These are phyloP conservation scores for Tiliacea citrago DNA, from an alignment of 2,888 invertebrate genomes.

Conservation along the genomic window DNA sequence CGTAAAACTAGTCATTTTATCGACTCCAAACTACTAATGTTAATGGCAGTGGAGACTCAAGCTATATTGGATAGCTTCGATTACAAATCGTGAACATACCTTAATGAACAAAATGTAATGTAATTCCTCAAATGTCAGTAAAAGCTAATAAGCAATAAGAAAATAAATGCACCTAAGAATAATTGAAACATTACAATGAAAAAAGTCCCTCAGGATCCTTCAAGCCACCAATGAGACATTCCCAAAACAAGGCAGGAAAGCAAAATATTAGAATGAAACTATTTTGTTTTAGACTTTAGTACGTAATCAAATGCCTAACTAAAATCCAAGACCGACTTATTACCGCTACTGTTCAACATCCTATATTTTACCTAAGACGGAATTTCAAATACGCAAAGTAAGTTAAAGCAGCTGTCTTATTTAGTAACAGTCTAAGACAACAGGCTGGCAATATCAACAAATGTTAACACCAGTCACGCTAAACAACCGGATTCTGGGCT, in stretches of 20 bases:
- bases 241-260: background rate
- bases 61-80: background rate
- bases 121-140: background rate
- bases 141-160: background rate
- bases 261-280: background rate
- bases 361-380: conserved; percentile 49
- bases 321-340: conserved; percentile 20
- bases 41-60: background rate
- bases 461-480: conserved; percentile 68
- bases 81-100: conserved; percentile 13
- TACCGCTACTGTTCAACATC: conserved; percentile 18
- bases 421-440: conserved; percentile 52
- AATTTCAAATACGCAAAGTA: conserved; percentile 49
- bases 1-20: conserved; percentile 38
- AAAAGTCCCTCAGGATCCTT: background rate
- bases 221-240: background rate
- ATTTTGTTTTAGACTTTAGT: background rate
- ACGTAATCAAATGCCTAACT: conserved; percentile 16
- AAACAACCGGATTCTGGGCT: conserved; percentile 69
- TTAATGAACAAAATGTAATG: conserved; percentile 2
- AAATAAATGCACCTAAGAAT: background rate
- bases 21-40: background rate
- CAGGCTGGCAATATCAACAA: conserved; percentile 51
- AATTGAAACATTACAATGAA: background rate
- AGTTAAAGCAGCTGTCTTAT: conserved; percentile 51